A percentile compares a stretch with the other conserved stretches of the same genome.
Conservation (phyloP, 1,140 invertebrate genomes). For the Trichonephila clavata region DNA sequence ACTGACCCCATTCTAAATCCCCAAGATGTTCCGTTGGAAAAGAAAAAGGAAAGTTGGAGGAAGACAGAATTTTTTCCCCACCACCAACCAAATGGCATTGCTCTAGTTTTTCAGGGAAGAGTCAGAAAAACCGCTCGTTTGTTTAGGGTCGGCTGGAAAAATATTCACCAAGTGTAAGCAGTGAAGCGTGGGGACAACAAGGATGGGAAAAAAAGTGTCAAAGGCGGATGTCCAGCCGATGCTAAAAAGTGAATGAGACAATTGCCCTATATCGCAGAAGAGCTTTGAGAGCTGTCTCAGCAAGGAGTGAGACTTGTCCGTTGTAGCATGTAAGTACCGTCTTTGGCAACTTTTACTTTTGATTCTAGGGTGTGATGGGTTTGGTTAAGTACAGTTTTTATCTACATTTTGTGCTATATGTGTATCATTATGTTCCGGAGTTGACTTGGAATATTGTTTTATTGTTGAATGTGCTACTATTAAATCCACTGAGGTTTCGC, state of each 20-base stretch:
- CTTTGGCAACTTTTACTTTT: constrained; percentile 11
- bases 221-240: not conserved
- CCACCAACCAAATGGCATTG: not conserved
- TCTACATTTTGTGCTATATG: too few species aligned
- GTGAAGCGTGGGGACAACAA: not conserved
- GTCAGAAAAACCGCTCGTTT: not conserved
- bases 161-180: not conserved
- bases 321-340: constrained; percentile 6
- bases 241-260: not conserved
- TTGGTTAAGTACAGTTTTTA: too few species aligned
- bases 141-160: not conserved
- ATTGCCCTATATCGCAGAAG: not conserved
- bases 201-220: constrained; percentile 36
- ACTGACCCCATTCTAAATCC: constrained; percentile 7
- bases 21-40: not conserved
- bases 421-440: too few species aligned
- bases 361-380: not conserved
- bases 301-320: not conserved
- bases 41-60: not conserved
- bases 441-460: too few species aligned
- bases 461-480: too few species aligned
- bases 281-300: not conserved
- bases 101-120: not conserved
- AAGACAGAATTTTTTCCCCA: not conserved
- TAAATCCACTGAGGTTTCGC: too few species aligned